Percentiles rank a stretch among this genome's conserved stretches.
phyloP scores from a whole-genome alignment of 2,113 vertebrate species.

The Cryptoleucopteryx plumbea region DNA sequence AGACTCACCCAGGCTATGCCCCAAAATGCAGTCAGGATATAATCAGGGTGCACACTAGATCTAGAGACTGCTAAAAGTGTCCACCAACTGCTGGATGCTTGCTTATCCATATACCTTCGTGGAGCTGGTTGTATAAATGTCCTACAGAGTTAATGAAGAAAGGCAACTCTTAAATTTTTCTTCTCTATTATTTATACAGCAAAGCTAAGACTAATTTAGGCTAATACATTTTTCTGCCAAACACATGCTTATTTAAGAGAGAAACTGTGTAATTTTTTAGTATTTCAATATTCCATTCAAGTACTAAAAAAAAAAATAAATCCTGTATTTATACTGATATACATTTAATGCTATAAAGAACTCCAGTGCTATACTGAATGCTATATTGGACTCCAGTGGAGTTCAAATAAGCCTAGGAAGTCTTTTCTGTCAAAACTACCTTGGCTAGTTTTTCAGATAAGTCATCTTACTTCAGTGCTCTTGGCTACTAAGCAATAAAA shows the following conservation, averaged over 20 bases:
- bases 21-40: neutral
- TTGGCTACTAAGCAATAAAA: neutral
- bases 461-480: neutral
- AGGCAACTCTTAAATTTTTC: neutral
- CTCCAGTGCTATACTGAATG: too few relatives aligned
- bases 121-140: accelerated
- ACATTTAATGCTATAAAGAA: neutral
- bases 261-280: neutral
- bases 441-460: neutral
- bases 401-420: neutral
- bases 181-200: neutral
- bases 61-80: neutral
- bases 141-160: neutral
- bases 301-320: too few relatives aligned
- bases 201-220: neutral
- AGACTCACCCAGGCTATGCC: neutral
- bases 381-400: neutral
- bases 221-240: neutral
- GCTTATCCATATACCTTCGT: too few relatives aligned
- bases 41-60: too few relatives aligned
- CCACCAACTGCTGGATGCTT: neutral
- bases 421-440: neutral
- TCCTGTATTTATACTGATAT: neutral
- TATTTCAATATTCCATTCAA: neutral
- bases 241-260: neutral